Evolutionary conservation across 1,140 invertebrate species (phyloP), one percentile per base, ranked within the genome.

Genomic region (Zelostemma sp.): DNA sequence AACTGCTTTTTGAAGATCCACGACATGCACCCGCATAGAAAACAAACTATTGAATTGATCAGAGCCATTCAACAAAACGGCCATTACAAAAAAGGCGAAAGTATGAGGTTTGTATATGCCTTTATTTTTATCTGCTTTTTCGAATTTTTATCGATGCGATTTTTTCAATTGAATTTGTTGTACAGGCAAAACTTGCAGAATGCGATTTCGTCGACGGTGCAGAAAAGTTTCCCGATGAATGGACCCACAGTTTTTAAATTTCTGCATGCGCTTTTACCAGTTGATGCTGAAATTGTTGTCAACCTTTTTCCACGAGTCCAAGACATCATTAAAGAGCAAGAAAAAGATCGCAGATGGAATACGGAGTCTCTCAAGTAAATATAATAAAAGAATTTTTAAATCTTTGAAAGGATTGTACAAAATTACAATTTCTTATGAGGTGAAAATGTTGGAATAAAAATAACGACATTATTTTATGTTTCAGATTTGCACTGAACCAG

Each of bases 11-110:
- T 82, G 14, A 81, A 78, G 64, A 70, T 85, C 60, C 77, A 77
- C 19, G 77, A 82, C n/a, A 55, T 70, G 33, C 82, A 85, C 75
- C 79, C 81, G 0, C 81, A 82, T 35, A 83, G 73, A 67, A 55
- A 75, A 45, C 74, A 84, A 12, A 77, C 80, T 1, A 51, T 76
- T 8, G 78, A 84, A 19, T 67, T 85, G 17, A 57, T 85, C 8
- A 66, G 43, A 48, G 66, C 66, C 35, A 54, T 84, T 40, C 60
- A 72, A n/a, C 33, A 19, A 28, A 85, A 73, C 71, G 4, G 43
- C 17, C 69, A 83, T 46, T 85, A 80, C 25, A 66, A 57, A 14
- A 68, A 77, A 28, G 68, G 72, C 54, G 14, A 21, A 31, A 14
- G 15, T 3, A 68, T 80, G 6, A 80, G 68, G 82, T 82, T 65